These are phyloP conservation scores for Jaculus jaculus DNA, from an alignment of 2,113 vertebrate species.

Conservation along the genomic window DNA sequence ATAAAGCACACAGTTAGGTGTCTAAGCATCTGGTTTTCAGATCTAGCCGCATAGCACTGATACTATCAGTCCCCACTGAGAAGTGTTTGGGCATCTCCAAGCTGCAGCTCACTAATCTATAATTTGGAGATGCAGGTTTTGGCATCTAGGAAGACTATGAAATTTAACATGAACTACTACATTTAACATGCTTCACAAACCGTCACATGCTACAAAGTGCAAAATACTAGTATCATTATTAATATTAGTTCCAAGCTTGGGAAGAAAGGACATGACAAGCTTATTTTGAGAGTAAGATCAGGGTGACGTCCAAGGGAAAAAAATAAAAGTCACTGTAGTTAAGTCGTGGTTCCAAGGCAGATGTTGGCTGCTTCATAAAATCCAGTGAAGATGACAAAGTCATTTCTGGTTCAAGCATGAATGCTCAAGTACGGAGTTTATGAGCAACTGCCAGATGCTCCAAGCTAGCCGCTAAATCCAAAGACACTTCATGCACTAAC, in stretches of 20 bases:
- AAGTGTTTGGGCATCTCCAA: background rate
- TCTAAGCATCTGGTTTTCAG: background rate
- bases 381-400: slow-evolving; percentile 69
- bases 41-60: background rate
- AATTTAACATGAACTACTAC: slow-evolving; percentile 27
- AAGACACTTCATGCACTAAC: slow-evolving; percentile 53
- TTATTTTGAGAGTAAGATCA: slow-evolving; percentile 29
- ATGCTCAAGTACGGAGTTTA: slow-evolving; percentile 68
- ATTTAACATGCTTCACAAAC: slow-evolving; percentile 17
- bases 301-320: background rate
- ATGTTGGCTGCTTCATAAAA: slow-evolving; percentile 67
- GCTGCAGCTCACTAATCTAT: background rate
- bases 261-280: background rate
- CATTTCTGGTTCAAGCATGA: slow-evolving; percentile 77
- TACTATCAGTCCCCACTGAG: background rate
- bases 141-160: background rate
- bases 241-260: background rate
- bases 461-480: slow-evolving; percentile 65
- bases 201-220: background rate
- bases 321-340: background rate
- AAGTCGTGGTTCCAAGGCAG: slow-evolving; percentile 52
- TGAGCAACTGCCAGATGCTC: slow-evolving; percentile 75
- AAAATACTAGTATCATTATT: background rate
- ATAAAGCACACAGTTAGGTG: background rate
- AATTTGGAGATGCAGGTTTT: background rate